phyloP scores from a whole-genome alignment of 2,888 invertebrate genomes.

The Apamea sordens region DNA sequence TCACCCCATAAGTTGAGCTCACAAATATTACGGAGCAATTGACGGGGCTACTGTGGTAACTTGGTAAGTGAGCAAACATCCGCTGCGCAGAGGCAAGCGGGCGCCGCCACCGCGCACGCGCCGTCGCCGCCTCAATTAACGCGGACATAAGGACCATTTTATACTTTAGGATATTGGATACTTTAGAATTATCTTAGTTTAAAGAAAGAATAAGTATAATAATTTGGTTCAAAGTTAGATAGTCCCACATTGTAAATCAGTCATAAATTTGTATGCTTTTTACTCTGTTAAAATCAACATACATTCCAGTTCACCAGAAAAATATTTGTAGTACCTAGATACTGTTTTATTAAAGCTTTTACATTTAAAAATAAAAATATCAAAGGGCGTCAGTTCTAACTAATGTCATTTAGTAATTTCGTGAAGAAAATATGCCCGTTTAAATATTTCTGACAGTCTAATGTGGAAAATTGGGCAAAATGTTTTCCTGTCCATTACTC shows the following conservation, averaged over 20 bases:
- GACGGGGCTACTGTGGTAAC: constrained; percentile 44
- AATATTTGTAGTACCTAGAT: constrained; percentile 26
- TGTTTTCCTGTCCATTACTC: constrained; percentile 66
- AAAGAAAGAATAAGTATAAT: neutral
- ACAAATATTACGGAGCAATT: constrained; percentile 54
- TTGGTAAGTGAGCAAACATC: constrained; percentile 64
- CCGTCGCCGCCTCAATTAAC: constrained; percentile 44
- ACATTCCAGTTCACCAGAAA: constrained; percentile 19
- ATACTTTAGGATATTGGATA: constrained; percentile 3
- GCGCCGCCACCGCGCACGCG: constrained; percentile 52
- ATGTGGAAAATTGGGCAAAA: constrained; percentile 64
- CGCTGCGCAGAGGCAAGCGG: constrained; percentile 51
- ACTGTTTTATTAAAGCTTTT: constrained; percentile 33
- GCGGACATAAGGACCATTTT: constrained; percentile 23
- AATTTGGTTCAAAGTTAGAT: neutral
- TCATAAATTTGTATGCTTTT: neutral
- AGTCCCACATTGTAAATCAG: too few relatives aligned
- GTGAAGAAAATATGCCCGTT: constrained; percentile 53
- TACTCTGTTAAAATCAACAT: constrained; percentile 14
- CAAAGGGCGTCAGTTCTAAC: constrained; percentile 48
- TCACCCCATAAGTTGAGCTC: constrained; percentile 34
- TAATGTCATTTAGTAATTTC: constrained; percentile 59
- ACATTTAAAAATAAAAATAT: constrained; percentile 44
- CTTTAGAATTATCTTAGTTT: neutral
- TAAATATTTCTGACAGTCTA: constrained; percentile 56